Base-by-base conservation (phyloP, 2,888 invertebrate genomes). In the Euplagia quadripunctaria region DNA sequence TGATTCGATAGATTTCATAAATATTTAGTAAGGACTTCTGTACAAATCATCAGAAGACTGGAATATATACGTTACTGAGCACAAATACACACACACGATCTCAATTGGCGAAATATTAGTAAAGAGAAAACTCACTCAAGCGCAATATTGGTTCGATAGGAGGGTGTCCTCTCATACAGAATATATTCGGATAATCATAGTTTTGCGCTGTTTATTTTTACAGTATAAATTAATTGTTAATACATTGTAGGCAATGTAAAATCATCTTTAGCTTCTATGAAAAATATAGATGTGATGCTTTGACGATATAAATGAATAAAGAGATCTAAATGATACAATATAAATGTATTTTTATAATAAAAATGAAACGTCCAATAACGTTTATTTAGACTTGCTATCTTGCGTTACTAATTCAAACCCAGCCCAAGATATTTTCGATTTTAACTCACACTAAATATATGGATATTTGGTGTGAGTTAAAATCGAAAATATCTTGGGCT, bases 31-130 rank as follows among this genome's bases (percentile, higher is more conserved):
- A 43, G 46, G 5, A 58, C 58, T 68, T 58, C 42, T 70, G 55
- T 49, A 52, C 20, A 11, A 20, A 64, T 64, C 42, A 52, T 20
- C 42, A 52, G n/a, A 55, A 17, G 31, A 31, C 61, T 31, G 61
- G 31, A 61, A 61, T 64, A 52, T 42, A 41, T 70, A 43, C 20
- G 70, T 82, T 77, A 74, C 71, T 72, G 73, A 78, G 74, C 77
- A 80, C 80, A 75, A 69, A 66, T 66, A 66, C n/a, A 72, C 68
- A 66, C 49, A 66, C n/a, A 72, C 68, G 42, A 72, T 69, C 73
- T 65, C 83, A 75, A 83, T 83, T 81, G 81, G 72, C 73, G 81
- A 78, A 80, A 82, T 82, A 73, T 78, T 70, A 74, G 76, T 80
- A 73, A 71, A 81, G 66, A 52, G 67, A 61, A 78, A 71, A 51